Evolutionary conservation across 2,113 vertebrate species (phyloP).

Genomic region (Rhabdornis inornatus): DNA sequence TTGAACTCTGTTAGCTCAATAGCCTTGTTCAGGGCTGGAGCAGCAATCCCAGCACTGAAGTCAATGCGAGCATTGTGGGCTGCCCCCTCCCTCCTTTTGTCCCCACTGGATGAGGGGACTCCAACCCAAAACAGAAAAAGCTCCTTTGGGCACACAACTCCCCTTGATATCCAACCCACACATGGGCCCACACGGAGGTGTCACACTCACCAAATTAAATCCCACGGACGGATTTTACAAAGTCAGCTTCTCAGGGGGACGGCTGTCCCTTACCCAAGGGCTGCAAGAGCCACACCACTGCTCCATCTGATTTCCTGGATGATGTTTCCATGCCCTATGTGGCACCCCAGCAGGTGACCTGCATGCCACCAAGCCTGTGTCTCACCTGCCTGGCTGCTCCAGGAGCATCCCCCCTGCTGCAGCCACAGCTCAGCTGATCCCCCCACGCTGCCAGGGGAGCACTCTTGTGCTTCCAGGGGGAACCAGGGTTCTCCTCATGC

Average conservation of each 20-base stretch:
- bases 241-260: not conserved
- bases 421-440: not conserved
- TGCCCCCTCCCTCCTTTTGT: not conserved
- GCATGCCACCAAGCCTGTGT: not conserved
- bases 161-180: not conserved
- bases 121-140: not conserved
- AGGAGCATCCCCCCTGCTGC: not conserved
- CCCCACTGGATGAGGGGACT: not conserved
- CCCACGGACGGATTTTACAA: not conserved
- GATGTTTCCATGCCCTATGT: not conserved
- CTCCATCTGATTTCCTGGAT: not conserved
- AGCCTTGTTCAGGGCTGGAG: conserved; percentile 31
- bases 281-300: accelerated
- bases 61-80: conserved; percentile 30
- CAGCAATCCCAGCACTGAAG: not conserved
- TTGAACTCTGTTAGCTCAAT: conserved; percentile 53
- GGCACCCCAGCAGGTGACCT: not conserved
- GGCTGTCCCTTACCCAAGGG: not conserved
- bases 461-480: not conserved
- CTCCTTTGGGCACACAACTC: not conserved
- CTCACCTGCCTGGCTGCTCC: accelerated
- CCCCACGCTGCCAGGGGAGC: not conserved
- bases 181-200: not conserved
- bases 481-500: accelerated
- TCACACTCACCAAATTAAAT: not conserved